These are phyloP conservation scores for Thamnophis elegans DNA, from an alignment of 2,797 vertebrate genomes.

Conservation along the genomic window DNA sequence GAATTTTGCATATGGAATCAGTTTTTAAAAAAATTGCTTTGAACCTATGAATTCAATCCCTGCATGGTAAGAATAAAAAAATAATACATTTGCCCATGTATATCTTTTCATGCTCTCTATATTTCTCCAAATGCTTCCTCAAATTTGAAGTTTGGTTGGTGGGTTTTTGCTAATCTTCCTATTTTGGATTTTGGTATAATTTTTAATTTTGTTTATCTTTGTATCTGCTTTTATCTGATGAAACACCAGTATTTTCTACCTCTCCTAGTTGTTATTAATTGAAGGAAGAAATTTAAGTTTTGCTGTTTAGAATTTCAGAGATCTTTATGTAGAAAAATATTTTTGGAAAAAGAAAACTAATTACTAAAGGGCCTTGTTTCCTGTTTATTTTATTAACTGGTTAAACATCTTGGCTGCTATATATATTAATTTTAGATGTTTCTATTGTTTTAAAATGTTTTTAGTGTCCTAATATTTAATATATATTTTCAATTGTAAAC, in stretches of 20 bases:
- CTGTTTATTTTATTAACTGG: background rate
- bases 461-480: background rate
- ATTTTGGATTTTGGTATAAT: background rate
- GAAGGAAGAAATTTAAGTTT: background rate
- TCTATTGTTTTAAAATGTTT: background rate
- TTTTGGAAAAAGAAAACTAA: background rate
- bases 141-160: background rate
- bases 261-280: background rate
- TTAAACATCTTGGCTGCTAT: background rate
- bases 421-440: background rate
- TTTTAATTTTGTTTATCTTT: background rate
- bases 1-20: background rate
- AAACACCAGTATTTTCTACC: background rate
- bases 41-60: background rate
- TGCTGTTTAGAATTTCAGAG: background rate
- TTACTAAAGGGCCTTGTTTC: background rate
- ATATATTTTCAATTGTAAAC: background rate
- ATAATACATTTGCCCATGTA: background rate
- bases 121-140: background rate
- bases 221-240: background rate
- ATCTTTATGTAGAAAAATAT: background rate
- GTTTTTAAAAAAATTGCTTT: background rate
- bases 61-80: background rate
- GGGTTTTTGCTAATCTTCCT: background rate
- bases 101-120: background rate